Evolutionary conservation across 2,888 invertebrate genomes (phyloP), one percentile per base, ranked within the genome.

Genomic region (Lepetodrilus schrolli): DNA sequence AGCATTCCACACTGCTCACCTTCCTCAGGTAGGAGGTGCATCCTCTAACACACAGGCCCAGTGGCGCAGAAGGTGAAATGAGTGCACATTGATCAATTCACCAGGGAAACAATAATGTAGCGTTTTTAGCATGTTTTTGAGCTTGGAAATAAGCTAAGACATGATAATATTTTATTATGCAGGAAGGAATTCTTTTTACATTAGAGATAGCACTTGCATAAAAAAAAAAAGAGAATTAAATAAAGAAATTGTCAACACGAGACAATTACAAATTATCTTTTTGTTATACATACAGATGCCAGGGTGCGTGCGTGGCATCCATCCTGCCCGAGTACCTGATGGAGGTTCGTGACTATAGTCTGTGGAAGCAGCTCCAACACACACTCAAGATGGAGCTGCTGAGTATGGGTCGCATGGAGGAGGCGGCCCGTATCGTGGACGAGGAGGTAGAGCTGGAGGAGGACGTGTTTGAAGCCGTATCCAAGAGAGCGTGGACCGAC

Each of bases 291-390:
- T 73, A 7, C 73, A 90, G 90, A 75, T 88, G 86, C 69, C 90
- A 91, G 73, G 90, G 91, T 48, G 91, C 87, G 0, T 88, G 88
- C 80, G 85, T 90, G 10, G 84, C 90, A 0, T 84, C 88, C n/a
- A 83, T 91, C 13, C 87, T 86, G 51, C 89, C 91, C 0, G 90
- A 91, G 77, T 88, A 90, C 81, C 82, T 91, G 73, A 89, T 91
- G 89, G 87, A 88, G 34, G 83, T 83, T 1, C 75, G 83, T 3
- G 90, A 91, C 73, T 91, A 88, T 77, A 83, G 84, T 58, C 74
- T 83, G 58, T 91, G 90, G 90, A 84, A 86, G 73, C 81, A 82
- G 72, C 83, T 90, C n/a, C 89, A 90, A 80, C 79, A 78, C 20
- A 76, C 82, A 73, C 75, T 82, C 36, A 79, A 81, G 70, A 68